phyloP scores from a whole-genome alignment of 2,113 vertebrate genomes.

The Ranitomeya variabilis region DNA sequence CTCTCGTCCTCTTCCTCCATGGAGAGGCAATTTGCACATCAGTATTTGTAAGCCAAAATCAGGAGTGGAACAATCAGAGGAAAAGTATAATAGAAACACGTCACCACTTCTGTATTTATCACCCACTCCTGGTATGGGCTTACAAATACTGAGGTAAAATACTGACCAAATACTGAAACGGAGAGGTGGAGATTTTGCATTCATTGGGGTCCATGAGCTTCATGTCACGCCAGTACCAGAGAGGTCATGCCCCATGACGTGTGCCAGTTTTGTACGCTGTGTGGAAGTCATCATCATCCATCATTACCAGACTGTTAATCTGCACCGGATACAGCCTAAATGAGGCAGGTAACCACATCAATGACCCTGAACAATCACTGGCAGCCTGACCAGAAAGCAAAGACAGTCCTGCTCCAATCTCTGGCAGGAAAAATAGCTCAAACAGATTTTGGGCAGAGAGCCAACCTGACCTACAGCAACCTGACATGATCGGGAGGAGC shows the following conservation, averaged over 20 bases:
- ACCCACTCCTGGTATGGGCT: too few relatives aligned
- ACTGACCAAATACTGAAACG: too few relatives aligned
- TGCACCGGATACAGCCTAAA: slow-evolving; percentile 27
- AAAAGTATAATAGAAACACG: too few relatives aligned
- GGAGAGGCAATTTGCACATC: too few relatives aligned
- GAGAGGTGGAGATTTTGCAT: too few relatives aligned
- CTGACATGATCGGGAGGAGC: background rate
- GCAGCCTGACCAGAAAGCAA: slow-evolving; percentile 18
- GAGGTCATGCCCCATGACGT: slow-evolving; percentile 3
- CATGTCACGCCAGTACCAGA: background rate
- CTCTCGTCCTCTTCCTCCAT: too few relatives aligned
- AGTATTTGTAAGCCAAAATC: too few relatives aligned
- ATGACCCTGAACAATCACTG: slow-evolving; percentile 37
- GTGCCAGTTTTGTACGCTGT: slow-evolving; percentile 8
- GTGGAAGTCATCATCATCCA: background rate
- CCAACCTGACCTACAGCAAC: background rate
- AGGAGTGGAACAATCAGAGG: too few relatives aligned
- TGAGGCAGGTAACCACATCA: slow-evolving; percentile 48
- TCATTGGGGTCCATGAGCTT: too few relatives aligned
- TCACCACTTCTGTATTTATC: too few relatives aligned
- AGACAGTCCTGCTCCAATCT: slow-evolving; percentile 1
- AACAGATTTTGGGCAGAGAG: slow-evolving; percentile 13
- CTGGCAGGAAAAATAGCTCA: background rate
- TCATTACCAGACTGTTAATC: slow-evolving; percentile 3
- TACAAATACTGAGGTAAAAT: too few relatives aligned